Evolutionary conservation across 2,797 vertebrate species (phyloP), one percentile per base, ranked within the genome.

Genomic region (Tadarida brasiliensis): DNA sequence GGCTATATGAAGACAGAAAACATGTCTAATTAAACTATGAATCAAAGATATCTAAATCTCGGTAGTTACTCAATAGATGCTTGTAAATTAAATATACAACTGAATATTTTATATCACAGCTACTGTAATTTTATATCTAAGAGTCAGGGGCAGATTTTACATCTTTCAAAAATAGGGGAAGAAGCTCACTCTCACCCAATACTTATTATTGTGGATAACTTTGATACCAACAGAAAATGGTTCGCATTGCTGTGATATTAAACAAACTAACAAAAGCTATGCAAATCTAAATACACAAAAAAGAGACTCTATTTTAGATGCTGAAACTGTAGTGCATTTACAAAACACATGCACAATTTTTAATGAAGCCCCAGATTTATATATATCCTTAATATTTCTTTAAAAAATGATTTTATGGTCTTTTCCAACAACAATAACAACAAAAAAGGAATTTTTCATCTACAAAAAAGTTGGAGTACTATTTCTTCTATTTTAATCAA

Each of bases 11-110:
- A 85, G 35, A 82, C 11, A 81, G 22, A 90, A 81, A 81, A 35
- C 44, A 2, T 30, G 5, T 20, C 57, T 68, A 49, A 65, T 78
- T 84, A 95, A 91, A 87, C 7, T 76, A 35, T 56, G 22, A 95
- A 82, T 81, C 63, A 35, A 76, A 67, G 8, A 26, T 61, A 82
- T 76, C 17, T 90, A 93, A 71, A 68, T 11, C 12, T 78, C 67
- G 7, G 5, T 83, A 44, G 14, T 14, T 84, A 4, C 0, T 92
- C 11, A 68, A 33, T 22, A 74, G 15, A 49, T 74, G 24, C 1
- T 63, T 59, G 2, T 28, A 9, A 83, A 57, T 54, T 51, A 81
- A 88, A 56, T 56, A 77, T 4, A 20, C 7, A 14, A 51, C 5
- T 63, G 2, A 14, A 28, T 78, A 61, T 56, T 86, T 82, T 49